These are phyloP conservation scores for Chaetops frenatus DNA, from an alignment of 2,113 vertebrate species.

Conservation along the genomic window DNA sequence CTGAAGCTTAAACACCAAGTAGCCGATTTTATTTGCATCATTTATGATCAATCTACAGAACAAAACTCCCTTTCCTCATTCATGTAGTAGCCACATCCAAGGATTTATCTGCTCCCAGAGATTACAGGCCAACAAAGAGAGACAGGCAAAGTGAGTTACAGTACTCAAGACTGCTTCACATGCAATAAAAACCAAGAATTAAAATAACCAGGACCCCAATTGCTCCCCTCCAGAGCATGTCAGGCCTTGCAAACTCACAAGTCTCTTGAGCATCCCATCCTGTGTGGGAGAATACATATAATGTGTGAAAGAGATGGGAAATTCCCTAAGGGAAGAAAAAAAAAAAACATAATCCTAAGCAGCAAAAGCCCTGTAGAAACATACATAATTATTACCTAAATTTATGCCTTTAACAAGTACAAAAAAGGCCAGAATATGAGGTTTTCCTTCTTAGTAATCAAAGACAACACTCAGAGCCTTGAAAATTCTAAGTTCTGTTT, in stretches of 20 bases:
- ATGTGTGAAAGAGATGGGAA: not conserved
- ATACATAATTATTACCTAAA: not conserved
- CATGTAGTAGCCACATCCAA: not conserved
- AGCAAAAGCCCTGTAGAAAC: not conserved
- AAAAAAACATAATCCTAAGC: not conserved
- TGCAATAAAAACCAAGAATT: not conserved
- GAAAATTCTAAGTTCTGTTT: not conserved
- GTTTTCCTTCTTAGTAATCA: not conserved
- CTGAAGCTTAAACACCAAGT: not conserved
- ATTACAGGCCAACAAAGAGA: not conserved
- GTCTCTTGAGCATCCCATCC: not conserved
- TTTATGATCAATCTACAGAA: not conserved
- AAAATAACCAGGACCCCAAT: not conserved
- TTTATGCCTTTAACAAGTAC: not conserved
- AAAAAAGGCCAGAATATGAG: not conserved
- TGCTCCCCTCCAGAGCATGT: not conserved
- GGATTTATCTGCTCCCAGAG: not conserved
- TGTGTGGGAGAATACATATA: not conserved
- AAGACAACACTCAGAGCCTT: not conserved
- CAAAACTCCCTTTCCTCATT: not conserved
- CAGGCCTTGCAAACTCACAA: not conserved
- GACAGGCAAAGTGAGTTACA: not conserved
- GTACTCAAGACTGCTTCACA: not conserved
- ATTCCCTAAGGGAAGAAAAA: not conserved
- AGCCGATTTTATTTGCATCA: not conserved